Conservation (phyloP, 2,797 vertebrate genomes). For the Syngnathus rostellatus region DNA sequence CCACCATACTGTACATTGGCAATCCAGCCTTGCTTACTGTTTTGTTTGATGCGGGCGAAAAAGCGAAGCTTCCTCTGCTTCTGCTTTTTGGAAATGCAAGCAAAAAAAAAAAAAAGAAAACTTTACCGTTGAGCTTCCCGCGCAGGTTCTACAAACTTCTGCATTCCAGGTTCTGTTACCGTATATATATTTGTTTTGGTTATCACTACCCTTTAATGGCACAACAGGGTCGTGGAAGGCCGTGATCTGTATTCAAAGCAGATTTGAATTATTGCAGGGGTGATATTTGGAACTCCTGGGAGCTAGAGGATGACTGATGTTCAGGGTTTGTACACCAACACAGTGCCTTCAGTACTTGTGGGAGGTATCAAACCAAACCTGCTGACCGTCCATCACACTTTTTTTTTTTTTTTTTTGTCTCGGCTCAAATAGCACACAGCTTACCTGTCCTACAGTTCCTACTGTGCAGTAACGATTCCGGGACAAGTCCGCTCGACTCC, state of each 20-base stretch:
- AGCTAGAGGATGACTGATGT: background rate
- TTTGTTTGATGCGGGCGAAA: conserved; percentile 13
- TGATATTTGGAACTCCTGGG: conserved; percentile 2
- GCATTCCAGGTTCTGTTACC: background rate
- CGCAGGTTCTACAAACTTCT: background rate
- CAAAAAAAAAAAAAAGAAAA: conserved; percentile 11
- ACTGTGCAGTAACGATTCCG: conserved; percentile 43
- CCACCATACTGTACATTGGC: conserved; percentile 18
- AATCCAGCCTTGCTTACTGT: background rate
- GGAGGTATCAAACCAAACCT: conserved; percentile 17
- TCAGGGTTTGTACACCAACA: conserved; percentile 19
- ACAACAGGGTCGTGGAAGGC: conserved; percentile 6
- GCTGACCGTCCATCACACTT: conserved; percentile 2
- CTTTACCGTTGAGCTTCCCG: background rate
- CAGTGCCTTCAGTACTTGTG: conserved; percentile 53
- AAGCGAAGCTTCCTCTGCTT: conserved; percentile 12
- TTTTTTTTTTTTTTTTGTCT: background rate
- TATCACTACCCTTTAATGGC: conserved; percentile 11
- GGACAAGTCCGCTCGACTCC: conserved; percentile 38
- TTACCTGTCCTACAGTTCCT: conserved; percentile 5
- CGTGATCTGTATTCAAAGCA: background rate
- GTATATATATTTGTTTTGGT: too few species aligned
- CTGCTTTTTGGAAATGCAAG: conserved; percentile 19
- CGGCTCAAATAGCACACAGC: background rate
- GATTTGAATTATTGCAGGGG: background rate